A percentile compares a stretch with the other conserved stretches of the same genome.
phyloP scores from a whole-genome alignment of 2,113 vertebrate species.

The Aphelocoma coerulescens region DNA sequence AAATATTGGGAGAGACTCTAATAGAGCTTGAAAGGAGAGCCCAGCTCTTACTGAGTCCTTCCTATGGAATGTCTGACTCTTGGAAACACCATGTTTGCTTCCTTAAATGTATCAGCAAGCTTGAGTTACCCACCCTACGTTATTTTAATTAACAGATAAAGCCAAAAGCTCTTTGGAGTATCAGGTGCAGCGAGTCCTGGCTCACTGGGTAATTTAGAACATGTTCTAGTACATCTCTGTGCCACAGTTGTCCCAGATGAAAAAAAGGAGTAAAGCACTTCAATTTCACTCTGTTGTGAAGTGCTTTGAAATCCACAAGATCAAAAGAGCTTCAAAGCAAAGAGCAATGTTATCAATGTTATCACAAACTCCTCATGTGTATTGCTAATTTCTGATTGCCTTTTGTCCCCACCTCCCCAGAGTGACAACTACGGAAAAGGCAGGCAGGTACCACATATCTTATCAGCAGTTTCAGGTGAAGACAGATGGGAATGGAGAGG shows the following conservation, averaged over 20 bases:
- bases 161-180: neutral
- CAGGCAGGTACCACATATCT: neutral
- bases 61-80: neutral
- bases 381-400: neutral
- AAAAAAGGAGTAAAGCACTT: neutral
- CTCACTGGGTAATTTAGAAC: neutral
- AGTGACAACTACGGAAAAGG: neutral
- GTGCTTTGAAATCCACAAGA: neutral
- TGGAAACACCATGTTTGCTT: neutral
- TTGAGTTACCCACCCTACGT: accelerated
- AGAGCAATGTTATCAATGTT: neutral
- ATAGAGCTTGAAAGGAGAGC: neutral
- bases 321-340: neutral
- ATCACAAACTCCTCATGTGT: neutral
- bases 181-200: accelerated
- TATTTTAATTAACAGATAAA: neutral
- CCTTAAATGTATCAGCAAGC: neutral
- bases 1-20: neutral
- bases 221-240: neutral
- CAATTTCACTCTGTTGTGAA: neutral
- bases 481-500: neutral
- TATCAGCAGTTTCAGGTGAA: neutral
- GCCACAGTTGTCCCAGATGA: neutral
- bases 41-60: neutral
- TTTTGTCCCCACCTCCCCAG: neutral